These are phyloP conservation scores for Amphipyra berbera DNA, from an alignment of 2,888 invertebrate genomes.

Conservation along the genomic window DNA sequence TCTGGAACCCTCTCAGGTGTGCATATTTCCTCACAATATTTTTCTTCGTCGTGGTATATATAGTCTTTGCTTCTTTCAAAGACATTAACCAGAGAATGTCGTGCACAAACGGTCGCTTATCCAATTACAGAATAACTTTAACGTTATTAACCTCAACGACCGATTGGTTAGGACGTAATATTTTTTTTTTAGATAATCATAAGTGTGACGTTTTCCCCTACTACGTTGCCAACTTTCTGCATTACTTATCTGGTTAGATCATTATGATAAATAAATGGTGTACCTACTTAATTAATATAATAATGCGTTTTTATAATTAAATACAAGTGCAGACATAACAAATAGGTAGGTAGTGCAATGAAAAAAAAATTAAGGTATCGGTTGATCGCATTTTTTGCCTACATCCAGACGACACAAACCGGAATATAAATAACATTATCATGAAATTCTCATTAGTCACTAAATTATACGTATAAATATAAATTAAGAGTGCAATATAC, in stretches of 20 bases:
- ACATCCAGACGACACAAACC: slow-evolving; percentile 7
- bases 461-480: not conserved
- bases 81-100: slow-evolving; percentile 8
- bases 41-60: no score
- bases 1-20: not conserved
- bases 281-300: not conserved
- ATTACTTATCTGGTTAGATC: not conserved
- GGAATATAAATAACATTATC: slow-evolving; percentile 1
- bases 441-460: slow-evolving; percentile 3
- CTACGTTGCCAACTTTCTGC: not conserved
- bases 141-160: slow-evolving; percentile 8
- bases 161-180: not conserved
- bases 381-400: not conserved
- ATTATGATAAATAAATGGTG: no score
- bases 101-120: slow-evolving; percentile 24
- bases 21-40: slow-evolving; percentile 2
- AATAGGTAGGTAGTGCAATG: no score
- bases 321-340: no score
- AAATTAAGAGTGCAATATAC: not conserved
- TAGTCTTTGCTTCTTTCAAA: no score
- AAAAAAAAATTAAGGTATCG: no score
- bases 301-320: not conserved
- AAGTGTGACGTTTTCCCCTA: no score
- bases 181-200: not conserved
- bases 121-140: slow-evolving; percentile 13